These are phyloP conservation scores for Julus scanicus DNA, from an alignment of 2,888 invertebrate species.

Conservation along the genomic window DNA sequence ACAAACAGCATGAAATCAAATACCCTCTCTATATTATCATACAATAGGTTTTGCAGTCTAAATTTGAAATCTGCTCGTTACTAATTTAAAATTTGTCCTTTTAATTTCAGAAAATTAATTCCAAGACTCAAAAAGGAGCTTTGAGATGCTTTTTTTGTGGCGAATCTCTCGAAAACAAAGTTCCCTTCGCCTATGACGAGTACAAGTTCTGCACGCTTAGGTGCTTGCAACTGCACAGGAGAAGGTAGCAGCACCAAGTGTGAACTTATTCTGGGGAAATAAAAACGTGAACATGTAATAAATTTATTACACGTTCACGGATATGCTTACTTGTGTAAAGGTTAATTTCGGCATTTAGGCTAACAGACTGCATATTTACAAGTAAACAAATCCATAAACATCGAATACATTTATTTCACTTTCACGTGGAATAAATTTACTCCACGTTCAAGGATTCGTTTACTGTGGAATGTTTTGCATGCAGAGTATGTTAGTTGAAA, in stretches of 20 bases:
- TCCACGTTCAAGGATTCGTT: too few relatives aligned
- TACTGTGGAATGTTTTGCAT: too few relatives aligned
- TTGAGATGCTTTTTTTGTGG: slow-evolving; percentile 53
- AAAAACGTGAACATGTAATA: neutral
- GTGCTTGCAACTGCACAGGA: slow-evolving; percentile 52
- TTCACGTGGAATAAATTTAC: too few relatives aligned
- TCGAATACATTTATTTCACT: too few relatives aligned
- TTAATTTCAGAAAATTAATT: neutral
- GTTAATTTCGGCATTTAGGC: too few relatives aligned
- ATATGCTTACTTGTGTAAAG: too few relatives aligned
- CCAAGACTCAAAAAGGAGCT: neutral
- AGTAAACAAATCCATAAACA: too few relatives aligned
- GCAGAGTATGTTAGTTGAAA: too few relatives aligned
- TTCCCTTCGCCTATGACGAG: slow-evolving; percentile 53
- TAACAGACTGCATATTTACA: too few relatives aligned
- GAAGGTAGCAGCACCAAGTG: neutral
- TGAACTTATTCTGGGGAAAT: neutral
- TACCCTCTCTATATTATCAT: neutral
- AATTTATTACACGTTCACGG: too few relatives aligned
- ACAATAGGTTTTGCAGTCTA: neutral
- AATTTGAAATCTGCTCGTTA: neutral
- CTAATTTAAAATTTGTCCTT: neutral
- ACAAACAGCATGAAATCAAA: neutral
- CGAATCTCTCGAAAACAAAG: slow-evolving; percentile 36
- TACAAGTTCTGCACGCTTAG: slow-evolving; percentile 54